Evolutionary conservation across 2,113 vertebrate genomes (phyloP).

Genomic region (Cygnus buccinator): DNA sequence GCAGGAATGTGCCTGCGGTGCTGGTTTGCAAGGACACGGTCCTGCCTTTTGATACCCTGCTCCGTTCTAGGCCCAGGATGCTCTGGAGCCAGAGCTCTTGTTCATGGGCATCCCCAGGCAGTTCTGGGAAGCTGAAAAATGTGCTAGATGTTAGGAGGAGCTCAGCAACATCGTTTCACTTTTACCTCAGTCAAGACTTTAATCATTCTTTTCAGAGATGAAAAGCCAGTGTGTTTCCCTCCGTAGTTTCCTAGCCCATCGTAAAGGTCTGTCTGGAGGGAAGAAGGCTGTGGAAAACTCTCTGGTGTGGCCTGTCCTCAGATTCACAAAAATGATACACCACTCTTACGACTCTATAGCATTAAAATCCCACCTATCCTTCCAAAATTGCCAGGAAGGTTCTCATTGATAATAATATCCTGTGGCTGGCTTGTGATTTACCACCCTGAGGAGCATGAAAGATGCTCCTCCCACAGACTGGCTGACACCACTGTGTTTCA

Average conservation of each 20-base stretch:
- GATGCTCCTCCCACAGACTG: not conserved
- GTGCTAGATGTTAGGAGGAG: not conserved
- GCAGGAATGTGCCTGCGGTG: not conserved
- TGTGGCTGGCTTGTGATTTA: not conserved
- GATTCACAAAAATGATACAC: not conserved
- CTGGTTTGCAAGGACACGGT: not conserved
- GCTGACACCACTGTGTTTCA: slow-evolving; percentile 37
- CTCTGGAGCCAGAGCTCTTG: not conserved
- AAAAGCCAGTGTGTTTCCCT: not conserved
- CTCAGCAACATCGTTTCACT: not conserved
- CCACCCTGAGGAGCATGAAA: fast-evolving
- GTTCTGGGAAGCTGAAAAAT: not conserved
- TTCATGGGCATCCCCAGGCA: not conserved
- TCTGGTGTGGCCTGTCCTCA: not conserved
- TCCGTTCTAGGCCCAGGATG: not conserved
- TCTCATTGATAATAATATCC: fast-evolving
- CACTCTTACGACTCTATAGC: not conserved
- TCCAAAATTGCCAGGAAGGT: not conserved
- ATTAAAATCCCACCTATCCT: not conserved
- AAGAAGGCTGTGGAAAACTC: not conserved
- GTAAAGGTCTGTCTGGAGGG: not conserved
- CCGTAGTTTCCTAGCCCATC: not conserved
- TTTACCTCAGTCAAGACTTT: not conserved
- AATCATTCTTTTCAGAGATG: not conserved
- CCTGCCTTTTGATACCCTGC: not conserved